Conservation (phyloP, 2,113 vertebrate genomes). For the Argyrosomus japonicus region DNA sequence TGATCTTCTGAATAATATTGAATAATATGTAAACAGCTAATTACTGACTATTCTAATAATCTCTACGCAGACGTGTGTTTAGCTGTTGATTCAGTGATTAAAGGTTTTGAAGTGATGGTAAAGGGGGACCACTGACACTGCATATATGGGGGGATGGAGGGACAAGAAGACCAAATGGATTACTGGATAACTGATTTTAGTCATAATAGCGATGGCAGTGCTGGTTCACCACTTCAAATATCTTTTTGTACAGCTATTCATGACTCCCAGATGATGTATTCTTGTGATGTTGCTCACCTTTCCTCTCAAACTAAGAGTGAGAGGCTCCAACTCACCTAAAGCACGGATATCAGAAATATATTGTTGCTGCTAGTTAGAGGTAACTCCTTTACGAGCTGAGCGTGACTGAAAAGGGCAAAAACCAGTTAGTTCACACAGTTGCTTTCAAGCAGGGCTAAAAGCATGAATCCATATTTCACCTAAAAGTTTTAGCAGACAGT, state of each 20-base stretch:
- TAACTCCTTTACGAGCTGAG: background rate
- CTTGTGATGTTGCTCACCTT: too few species aligned
- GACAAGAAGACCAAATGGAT: too few species aligned
- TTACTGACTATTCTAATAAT: background rate
- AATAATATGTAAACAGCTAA: background rate
- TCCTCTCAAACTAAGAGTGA: background rate
- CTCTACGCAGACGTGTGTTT: background rate
- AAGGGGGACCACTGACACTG: background rate
- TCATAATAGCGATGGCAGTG: too few species aligned
- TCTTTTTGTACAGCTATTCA: too few species aligned
- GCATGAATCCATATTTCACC: background rate
- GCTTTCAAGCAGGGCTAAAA: background rate
- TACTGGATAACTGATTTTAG: too few species aligned
- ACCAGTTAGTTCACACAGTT: background rate
- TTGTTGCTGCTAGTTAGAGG: background rate
- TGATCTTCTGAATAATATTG: conserved; percentile 26
- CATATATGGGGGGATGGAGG: too few species aligned
- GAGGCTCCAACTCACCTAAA: background rate
- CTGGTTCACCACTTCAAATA: too few species aligned
- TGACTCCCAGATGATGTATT: too few species aligned
- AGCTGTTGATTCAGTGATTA: conserved; percentile 11
- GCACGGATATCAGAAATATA: background rate
- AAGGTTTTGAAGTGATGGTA: background rate
- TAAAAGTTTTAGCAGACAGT: conserved; percentile 8
- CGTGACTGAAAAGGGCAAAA: background rate